These are phyloP conservation scores for Stenodema calcarata DNA, from an alignment of 2,888 invertebrate genomes.

Conservation along the genomic window DNA sequence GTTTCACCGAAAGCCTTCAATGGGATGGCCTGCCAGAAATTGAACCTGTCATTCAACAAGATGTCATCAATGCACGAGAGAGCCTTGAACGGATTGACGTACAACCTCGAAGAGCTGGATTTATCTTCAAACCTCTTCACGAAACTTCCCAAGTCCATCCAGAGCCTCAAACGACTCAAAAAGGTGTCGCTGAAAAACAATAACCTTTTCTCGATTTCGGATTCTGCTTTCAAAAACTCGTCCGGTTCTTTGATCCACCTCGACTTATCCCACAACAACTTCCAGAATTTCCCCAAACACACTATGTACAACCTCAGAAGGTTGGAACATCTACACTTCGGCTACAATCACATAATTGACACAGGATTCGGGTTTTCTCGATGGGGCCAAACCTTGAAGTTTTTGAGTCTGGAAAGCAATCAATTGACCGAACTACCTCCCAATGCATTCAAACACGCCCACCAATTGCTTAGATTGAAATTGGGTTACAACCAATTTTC, in stretches of 20 bases:
- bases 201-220: slow-evolving; percentile 67
- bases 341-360: slow-evolving; percentile 82
- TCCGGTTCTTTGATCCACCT: slow-evolving; percentile 74
- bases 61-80: slow-evolving; percentile 65
- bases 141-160: slow-evolving; percentile 74
- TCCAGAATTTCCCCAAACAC: slow-evolving; percentile 74
- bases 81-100: slow-evolving; percentile 76
- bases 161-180: slow-evolving; percentile 72
- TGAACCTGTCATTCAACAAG: slow-evolving; percentile 79
- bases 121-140: slow-evolving; percentile 79
- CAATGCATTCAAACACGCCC: slow-evolving; percentile 75
- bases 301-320: slow-evolving; percentile 75
- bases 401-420: slow-evolving; percentile 82
- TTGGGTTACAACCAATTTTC: slow-evolving; percentile 89
- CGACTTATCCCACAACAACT: slow-evolving; percentile 80
- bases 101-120: slow-evolving; percentile 80
- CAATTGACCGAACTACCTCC: slow-evolving; percentile 73
- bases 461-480: slow-evolving; percentile 83
- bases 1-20: slow-evolving; percentile 59
- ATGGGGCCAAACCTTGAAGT: slow-evolving; percentile 81
- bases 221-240: slow-evolving; percentile 59
- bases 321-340: slow-evolving; percentile 82
- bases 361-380: slow-evolving; percentile 70
- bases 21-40: slow-evolving; percentile 71
- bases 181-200: slow-evolving; percentile 85